Evolutionary conservation across 2,888 invertebrate species (phyloP).

Genomic region (Noctua comes): DNA sequence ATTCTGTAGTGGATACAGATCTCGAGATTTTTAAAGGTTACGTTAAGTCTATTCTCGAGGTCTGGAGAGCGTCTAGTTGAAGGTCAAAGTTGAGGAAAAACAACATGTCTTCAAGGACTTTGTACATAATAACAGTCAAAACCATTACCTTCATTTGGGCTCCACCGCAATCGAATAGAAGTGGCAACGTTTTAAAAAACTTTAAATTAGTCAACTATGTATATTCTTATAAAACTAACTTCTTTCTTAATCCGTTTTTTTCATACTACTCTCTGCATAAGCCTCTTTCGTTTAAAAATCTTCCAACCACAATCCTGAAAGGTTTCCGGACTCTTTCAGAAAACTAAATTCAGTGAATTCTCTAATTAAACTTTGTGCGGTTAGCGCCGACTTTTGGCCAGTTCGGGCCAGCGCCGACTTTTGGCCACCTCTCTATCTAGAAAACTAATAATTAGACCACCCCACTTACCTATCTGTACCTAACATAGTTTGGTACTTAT

Average conservation of each 20-base stretch:
- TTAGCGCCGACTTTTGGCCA: neutral
- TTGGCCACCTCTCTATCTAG: neutral
- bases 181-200: neutral
- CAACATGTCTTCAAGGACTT: too few species aligned
- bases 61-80: neutral
- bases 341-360: conserved; percentile 28
- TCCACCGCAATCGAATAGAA: neutral
- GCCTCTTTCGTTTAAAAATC: conserved; percentile 2
- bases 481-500: neutral
- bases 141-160: neutral
- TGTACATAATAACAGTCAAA: neutral
- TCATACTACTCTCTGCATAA: neutral
- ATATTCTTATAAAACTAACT: neutral
- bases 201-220: neutral
- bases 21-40: conserved; percentile 35
- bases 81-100: neutral
- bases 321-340: neutral
- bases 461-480: neutral
- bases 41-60: conserved; percentile 11
- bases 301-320: conserved; percentile 9
- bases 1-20: conserved; percentile 32
- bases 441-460: conserved; percentile 21
- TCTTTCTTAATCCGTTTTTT: neutral
- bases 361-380: conserved; percentile 36
- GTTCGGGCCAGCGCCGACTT: conserved; percentile 2